Base-by-base conservation (phyloP, 30 jellyfish, hydroid and myxozoan species). In the Hydractinia symbiolongicarpus region DNA sequence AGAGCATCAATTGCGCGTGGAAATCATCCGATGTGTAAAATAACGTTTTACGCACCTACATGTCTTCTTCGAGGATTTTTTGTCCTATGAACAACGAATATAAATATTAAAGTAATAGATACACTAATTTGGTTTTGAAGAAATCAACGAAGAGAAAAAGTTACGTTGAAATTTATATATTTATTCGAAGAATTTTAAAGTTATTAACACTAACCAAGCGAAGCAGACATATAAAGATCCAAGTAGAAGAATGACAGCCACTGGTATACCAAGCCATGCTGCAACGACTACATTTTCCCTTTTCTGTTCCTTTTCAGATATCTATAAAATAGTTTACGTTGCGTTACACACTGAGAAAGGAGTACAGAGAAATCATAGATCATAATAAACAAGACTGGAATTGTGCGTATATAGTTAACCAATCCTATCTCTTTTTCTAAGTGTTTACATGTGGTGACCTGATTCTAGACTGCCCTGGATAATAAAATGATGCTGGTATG, bases 201-300 rank as follows among this genome's bases (percentile, higher is more conserved):
- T 10, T 7, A 62, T 44, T 4, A 17, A 5, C n/a, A 74, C 95
- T 77, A 40, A 90, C 98, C 98, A 91, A 7, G 98, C 94, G 64
- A 91, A 91, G 72, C 98, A 91, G 4, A 96, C 83, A 53, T 91
- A 91, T 86, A 91, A 76, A 10, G 96, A 94, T 9, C 95, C 98
- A 21, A 91, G 90, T 5, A 89, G 68, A 20, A 91, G 61, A 11
- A 91, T 94, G 5, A 91, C 88, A 8, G 84, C 69, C 20, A 91
- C 84, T 0, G 98, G 98, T 56, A 91, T 91, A 5, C 98, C 98
- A 53, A 91, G 89, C 98, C 98, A 91, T 95, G 86, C 85, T 54
- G 89, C 76, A 1, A 95, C 98, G 75, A 91, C 82, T 15, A 96
- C 82, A 76, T 91, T 87, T 84, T 91, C 98, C 53, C 82, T 83